Evolutionary conservation across 1,140 invertebrate genomes (phyloP).

Genomic region (Aricia agestis): DNA sequence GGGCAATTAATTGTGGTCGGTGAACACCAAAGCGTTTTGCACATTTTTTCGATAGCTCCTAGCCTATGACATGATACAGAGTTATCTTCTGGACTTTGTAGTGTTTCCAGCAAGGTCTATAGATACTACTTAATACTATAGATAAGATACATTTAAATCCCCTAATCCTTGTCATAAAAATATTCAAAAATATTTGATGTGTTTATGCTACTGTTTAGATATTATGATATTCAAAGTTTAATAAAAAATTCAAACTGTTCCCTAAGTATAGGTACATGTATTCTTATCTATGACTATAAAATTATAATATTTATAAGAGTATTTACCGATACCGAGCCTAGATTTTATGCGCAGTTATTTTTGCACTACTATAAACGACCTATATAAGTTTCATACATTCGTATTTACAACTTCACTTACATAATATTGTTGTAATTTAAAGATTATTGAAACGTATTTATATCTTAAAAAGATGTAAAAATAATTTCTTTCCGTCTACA

Average conservation of each 20-base stretch:
- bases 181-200: no score
- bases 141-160: no score
- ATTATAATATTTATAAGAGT: not conserved
- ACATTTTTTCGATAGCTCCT: constrained; percentile 17
- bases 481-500: no score
- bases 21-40: constrained; percentile 27
- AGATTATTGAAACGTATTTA: no score
- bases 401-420: no score
- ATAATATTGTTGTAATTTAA: no score
- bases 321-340: not conserved
- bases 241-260: not conserved
- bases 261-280: not conserved
- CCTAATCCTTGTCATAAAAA: no score
- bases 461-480: no score
- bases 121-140: not conserved
- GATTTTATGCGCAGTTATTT: not conserved
- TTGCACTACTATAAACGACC: not conserved
- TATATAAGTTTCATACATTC: not conserved
- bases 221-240: no score
- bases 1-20: constrained; percentile 47
- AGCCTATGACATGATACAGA: not conserved
- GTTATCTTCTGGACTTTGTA: not conserved
- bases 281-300: not conserved
- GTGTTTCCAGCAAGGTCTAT: not conserved
- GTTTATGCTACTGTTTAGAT: no score